Evolutionary conservation across 2,888 invertebrate genomes (phyloP).

Genomic region (Imbricaverruca yamaguchii): DNA sequence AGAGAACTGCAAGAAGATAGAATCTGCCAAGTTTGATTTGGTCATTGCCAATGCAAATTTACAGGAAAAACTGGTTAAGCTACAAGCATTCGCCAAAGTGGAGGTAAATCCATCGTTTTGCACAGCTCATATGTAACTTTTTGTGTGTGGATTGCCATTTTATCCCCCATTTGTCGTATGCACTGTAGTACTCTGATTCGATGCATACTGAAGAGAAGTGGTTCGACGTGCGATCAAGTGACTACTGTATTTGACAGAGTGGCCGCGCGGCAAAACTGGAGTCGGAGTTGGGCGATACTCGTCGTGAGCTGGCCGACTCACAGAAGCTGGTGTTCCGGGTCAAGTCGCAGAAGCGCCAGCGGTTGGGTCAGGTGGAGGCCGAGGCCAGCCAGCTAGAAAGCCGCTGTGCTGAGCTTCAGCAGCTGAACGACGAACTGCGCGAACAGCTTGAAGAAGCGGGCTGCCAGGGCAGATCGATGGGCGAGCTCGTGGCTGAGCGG

Average conservation of each 20-base stretch:
- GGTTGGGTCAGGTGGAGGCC: neutral
- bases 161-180: no score
- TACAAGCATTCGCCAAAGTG: constrained; percentile 45
- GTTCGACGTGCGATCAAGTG: no score
- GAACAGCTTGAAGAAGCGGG: neutral
- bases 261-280: constrained; percentile 11
- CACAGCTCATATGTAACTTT: no score
- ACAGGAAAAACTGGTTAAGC: constrained; percentile 40
- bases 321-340: constrained; percentile 40
- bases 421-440: neutral
- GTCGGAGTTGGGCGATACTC: constrained; percentile 42
- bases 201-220: no score
- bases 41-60: constrained; percentile 36
- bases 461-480: neutral
- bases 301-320: constrained; percentile 37
- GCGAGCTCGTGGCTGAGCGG: neutral
- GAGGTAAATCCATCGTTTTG: neutral
- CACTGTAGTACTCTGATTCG: no score
- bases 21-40: constrained; percentile 36
- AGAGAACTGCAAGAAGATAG: constrained; percentile 34
- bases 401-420: constrained; percentile 6
- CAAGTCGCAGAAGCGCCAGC: constrained; percentile 20
- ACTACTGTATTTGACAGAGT: neutral
- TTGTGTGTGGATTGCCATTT: no score
- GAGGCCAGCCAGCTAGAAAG: neutral